phyloP scores from a whole-genome alignment of 2,113 vertebrate species.

The Silurus asotus region DNA sequence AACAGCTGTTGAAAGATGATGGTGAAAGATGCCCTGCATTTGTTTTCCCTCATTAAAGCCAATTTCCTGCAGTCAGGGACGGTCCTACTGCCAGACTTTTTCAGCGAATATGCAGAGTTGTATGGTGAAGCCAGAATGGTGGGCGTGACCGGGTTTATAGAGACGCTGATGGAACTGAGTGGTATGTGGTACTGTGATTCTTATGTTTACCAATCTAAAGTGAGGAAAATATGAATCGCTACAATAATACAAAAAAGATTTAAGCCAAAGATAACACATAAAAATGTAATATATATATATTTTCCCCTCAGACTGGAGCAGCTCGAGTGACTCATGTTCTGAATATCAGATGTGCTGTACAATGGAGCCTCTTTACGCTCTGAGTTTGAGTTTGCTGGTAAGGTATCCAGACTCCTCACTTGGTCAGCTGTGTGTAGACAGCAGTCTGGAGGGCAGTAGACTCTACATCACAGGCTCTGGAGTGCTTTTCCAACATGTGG shows the following conservation, averaged over 20 bases:
- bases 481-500: conserved; percentile 70
- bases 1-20: conserved; percentile 20
- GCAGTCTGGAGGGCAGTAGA: conserved; percentile 63
- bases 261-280: not conserved
- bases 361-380: conserved; percentile 53
- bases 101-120: conserved; percentile 66
- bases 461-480: conserved; percentile 65
- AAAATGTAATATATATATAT: not conserved
- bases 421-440: conserved; percentile 69
- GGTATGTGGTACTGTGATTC: conserved; percentile 45
- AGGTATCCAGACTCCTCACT: conserved; percentile 68
- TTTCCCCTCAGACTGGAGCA: conserved; percentile 11
- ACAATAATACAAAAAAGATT: not conserved
- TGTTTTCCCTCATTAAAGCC: conserved; percentile 64
- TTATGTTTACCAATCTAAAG: not conserved
- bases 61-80: conserved; percentile 72
- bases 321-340: not conserved
- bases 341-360: not conserved
- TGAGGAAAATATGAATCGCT: not conserved
- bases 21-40: conserved; percentile 31
- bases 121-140: conserved; percentile 65
- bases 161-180: conserved; percentile 59
- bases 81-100: conserved; percentile 71
- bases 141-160: conserved; percentile 67
- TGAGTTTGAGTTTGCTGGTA: conserved; percentile 70